phyloP scores from a whole-genome alignment of 2,113 vertebrate genomes.

The Cochlearius cochlearius region DNA sequence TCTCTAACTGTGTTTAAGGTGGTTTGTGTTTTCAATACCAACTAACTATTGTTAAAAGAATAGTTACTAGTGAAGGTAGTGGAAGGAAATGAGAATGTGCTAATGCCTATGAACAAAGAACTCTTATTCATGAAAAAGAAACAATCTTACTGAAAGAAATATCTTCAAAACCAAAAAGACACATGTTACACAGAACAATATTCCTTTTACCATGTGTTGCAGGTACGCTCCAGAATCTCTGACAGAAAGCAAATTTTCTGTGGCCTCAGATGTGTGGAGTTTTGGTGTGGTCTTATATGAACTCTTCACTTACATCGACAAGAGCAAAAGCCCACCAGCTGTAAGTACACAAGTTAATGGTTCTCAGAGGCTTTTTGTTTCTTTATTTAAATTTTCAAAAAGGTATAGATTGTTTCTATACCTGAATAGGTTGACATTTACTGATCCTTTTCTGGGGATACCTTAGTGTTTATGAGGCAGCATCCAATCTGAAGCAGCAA shows the following conservation, averaged over 20 bases:
- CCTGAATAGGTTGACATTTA: background rate
- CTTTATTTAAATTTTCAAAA: background rate
- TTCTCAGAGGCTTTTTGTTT: background rate
- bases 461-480: background rate
- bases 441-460: background rate
- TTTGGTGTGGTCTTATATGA: conserved; percentile 97
- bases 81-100: background rate
- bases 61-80: background rate
- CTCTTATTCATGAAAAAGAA: background rate
- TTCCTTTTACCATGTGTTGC: background rate
- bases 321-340: conserved; percentile 92
- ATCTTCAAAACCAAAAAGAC: background rate
- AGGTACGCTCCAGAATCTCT: conserved; percentile 99
- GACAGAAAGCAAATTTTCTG: conserved; percentile 96
- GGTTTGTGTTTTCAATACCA: background rate
- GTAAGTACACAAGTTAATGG: conserved; percentile 66
- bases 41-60: background rate
- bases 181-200: background rate
- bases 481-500: background rate
- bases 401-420: fast-evolving
- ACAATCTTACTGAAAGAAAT: background rate
- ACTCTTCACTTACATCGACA: conserved; percentile 95
- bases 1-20: background rate
- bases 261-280: conserved; percentile 96
- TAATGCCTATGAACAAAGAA: background rate